Conservation (phyloP, 2,797 vertebrate genomes). For the Benthosema pterotum region DNA sequence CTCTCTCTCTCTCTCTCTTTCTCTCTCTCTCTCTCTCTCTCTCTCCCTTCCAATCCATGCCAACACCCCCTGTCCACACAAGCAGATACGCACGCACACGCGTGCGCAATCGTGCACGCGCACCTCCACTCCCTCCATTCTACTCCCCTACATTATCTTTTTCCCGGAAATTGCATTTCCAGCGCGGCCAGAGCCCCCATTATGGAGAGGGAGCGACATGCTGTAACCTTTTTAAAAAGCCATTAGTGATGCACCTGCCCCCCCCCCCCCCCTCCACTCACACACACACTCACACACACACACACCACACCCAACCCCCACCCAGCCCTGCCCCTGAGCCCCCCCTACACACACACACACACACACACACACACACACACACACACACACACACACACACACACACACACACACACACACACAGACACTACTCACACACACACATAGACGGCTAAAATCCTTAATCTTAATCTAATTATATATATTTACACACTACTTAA, state of each 20-base stretch:
- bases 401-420: slow-evolving; percentile 25
- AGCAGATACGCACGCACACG: slow-evolving; percentile 47
- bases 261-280: slow-evolving; percentile 41
- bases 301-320: slow-evolving; percentile 31
- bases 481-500: background rate
- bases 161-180: slow-evolving; percentile 86
- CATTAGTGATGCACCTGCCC: slow-evolving; percentile 83
- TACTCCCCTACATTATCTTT: slow-evolving; percentile 80
- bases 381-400: slow-evolving; percentile 23
- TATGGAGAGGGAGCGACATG: slow-evolving; percentile 83
- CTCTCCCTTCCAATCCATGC: slow-evolving; percentile 3
- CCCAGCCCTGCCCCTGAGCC: slow-evolving; percentile 18
- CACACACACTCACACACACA: slow-evolving; percentile 7
- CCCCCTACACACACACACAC: slow-evolving; percentile 41
- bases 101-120: background rate
- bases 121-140: slow-evolving; percentile 46
- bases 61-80: slow-evolving; percentile 56
- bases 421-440: slow-evolving; percentile 33
- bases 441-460: background rate
- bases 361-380: slow-evolving; percentile 11
- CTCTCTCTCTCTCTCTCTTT: slow-evolving; percentile 30
- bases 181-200: slow-evolving; percentile 82
- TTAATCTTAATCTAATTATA: background rate
- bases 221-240: slow-evolving; percentile 87
- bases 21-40: slow-evolving; percentile 46